Conservation (phyloP, 2,888 invertebrate species). For the Arge pagana region DNA sequence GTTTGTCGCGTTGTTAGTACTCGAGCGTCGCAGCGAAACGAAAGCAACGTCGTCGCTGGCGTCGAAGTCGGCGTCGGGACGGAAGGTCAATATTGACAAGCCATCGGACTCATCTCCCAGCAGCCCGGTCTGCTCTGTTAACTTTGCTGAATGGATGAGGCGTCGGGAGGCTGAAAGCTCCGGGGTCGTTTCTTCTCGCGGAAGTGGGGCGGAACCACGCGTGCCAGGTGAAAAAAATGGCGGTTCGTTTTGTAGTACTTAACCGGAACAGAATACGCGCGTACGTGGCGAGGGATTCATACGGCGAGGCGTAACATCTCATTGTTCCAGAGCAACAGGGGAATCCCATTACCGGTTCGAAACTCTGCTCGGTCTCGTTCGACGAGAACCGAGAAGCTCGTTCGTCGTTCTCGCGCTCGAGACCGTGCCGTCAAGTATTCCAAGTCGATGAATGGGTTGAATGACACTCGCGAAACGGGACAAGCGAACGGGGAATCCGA, state of each 20-base stretch:
- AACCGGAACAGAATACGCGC: too few relatives aligned
- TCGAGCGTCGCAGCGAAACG: too few relatives aligned
- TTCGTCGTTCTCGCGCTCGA: conserved; percentile 24
- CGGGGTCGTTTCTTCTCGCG: too few relatives aligned
- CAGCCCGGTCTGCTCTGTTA: conserved; percentile 26
- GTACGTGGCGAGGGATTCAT: conserved; percentile 45
- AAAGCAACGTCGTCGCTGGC: conserved; percentile 21
- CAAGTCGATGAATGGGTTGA: conserved; percentile 34
- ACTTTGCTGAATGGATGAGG: conserved; percentile 4
- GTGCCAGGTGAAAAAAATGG: too few relatives aligned
- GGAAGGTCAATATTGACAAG: conserved; percentile 40
- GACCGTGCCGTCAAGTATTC: conserved; percentile 35
- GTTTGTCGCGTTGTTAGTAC: too few relatives aligned
- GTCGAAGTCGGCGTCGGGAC: conserved; percentile 30
- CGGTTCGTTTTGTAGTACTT: too few relatives aligned
- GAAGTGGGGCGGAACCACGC: too few relatives aligned
- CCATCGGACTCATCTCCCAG: conserved; percentile 38
- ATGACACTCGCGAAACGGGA: conserved; percentile 9
- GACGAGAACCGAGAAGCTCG: conserved; percentile 44
- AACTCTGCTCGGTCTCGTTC: conserved; percentile 52
- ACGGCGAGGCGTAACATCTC: conserved; percentile 50
- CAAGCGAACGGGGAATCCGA: conserved; percentile 4
- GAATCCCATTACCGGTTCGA: conserved; percentile 55
- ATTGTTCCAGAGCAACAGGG: conserved; percentile 55
- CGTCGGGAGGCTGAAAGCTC: too few relatives aligned